A percentile compares a stretch with the other conserved stretches of the same genome.
phyloP scores from a whole-genome alignment of 2,797 vertebrate species.

The Sebastes matsubarae region DNA sequence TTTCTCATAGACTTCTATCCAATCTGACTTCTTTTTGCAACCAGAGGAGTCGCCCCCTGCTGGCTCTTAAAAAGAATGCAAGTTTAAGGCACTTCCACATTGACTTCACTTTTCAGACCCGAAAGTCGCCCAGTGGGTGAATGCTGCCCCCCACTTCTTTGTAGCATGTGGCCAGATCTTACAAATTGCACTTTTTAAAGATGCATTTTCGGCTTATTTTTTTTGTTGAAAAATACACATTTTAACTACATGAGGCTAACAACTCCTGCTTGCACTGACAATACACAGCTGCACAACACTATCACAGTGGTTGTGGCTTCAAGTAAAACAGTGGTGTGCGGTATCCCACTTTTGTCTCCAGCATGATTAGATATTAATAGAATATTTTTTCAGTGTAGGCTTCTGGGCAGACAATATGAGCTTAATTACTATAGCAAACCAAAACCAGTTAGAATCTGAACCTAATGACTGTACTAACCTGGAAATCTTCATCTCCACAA shows the following conservation, averaged over 20 bases:
- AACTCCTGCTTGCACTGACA: not conserved
- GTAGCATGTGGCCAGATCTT: not conserved
- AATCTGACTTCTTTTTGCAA: too few species aligned
- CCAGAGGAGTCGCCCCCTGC: too few species aligned
- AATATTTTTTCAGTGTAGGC: not conserved
- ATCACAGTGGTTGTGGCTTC: not conserved
- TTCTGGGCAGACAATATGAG: not conserved
- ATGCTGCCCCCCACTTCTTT: not conserved
- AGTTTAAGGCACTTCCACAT: too few species aligned
- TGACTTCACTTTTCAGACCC: too few species aligned
- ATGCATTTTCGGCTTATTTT: not conserved
- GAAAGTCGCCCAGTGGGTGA: not conserved
- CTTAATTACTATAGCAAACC: not conserved
- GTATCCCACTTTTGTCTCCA: not conserved
- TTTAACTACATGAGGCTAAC: not conserved
- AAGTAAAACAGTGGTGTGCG: not conserved
- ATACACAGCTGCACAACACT: not conserved
- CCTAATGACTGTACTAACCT: not conserved
- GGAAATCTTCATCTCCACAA: slow-evolving; percentile 4
- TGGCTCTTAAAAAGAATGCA: too few species aligned
- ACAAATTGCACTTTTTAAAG: not conserved
- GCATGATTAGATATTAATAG: not conserved
- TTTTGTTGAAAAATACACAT: not conserved
- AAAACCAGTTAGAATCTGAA: not conserved
- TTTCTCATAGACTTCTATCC: too few species aligned